Evolutionary conservation across 2,888 invertebrate species (phyloP).

Genomic region (Caenorhabditis japonica): DNA sequence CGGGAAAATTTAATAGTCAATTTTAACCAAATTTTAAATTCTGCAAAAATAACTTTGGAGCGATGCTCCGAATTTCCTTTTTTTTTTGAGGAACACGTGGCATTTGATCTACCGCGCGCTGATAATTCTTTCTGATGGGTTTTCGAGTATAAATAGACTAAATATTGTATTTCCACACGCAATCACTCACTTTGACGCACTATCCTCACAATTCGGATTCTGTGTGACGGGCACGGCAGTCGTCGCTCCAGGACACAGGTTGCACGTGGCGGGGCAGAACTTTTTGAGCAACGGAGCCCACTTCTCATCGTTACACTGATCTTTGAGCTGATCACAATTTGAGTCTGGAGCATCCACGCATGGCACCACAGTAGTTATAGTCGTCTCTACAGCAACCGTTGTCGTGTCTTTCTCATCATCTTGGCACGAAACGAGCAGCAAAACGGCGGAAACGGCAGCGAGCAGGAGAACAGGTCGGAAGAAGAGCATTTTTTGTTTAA

Average conservation of each 20-base stretch:
- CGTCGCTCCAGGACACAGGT: constrained; percentile 37
- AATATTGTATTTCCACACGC: neutral
- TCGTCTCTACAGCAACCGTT: neutral
- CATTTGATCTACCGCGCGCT: too few species aligned
- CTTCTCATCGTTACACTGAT: constrained; percentile 10
- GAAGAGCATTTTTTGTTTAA: constrained; percentile 7
- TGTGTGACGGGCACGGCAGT: constrained; percentile 13
- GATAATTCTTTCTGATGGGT: too few species aligned
- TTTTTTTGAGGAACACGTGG: too few species aligned
- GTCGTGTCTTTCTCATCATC: neutral
- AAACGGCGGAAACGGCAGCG: neutral
- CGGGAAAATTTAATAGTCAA: too few species aligned
- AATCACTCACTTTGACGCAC: constrained; percentile 13
- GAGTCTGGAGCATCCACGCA: constrained; percentile 12
- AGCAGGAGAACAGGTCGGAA: neutral
- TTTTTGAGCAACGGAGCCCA: constrained; percentile 21
- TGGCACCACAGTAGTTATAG: neutral
- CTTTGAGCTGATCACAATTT: constrained; percentile 10
- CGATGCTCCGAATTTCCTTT: too few species aligned
- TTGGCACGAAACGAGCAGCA: neutral
- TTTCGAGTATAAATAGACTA: too few species aligned
- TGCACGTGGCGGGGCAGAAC: constrained; percentile 37
- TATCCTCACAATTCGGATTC: constrained; percentile 21
- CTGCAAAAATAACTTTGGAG: too few species aligned
- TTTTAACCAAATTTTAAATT: too few species aligned